A percentile compares a stretch with the other conserved stretches of the same genome.
phyloP scores from a whole-genome alignment of 1,140 invertebrate genomes.

The Batillaria attramentaria region DNA sequence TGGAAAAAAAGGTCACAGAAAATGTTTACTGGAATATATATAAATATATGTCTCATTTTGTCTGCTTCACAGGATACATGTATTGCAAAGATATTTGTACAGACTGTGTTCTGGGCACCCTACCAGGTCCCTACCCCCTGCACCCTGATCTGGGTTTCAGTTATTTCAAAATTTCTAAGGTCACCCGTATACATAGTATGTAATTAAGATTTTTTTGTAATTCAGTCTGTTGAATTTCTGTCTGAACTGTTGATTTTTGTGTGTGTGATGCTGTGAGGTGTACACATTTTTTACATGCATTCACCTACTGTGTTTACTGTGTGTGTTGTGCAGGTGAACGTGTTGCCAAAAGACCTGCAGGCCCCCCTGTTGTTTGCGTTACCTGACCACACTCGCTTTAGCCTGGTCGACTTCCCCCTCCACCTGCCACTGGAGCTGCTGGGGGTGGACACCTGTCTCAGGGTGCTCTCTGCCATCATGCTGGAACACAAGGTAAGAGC shows the following conservation, averaged over 20 bases:
- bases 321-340: conserved; percentile 79
- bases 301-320: not conserved
- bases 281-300: not conserved
- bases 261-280: too few relatives aligned
- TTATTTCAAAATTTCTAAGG: too few relatives aligned
- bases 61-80: too few relatives aligned
- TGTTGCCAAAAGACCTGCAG: conserved; percentile 90
- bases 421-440: conserved; percentile 97
- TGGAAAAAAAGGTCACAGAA: too few relatives aligned
- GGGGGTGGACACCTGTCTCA: conserved; percentile 96
- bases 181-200: too few relatives aligned
- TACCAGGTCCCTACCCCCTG: too few relatives aligned
- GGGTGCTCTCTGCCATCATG: conserved; percentile 95
- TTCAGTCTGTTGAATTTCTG: not conserved
- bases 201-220: not conserved
- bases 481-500: conserved; percentile 94
- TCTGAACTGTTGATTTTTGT: not conserved
- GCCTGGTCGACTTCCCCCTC: conserved; percentile 97
- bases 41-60: too few relatives aligned
- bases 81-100: too few relatives aligned
- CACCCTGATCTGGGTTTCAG: too few relatives aligned
- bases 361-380: conserved; percentile 94
- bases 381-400: conserved; percentile 93
- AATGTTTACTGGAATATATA: too few relatives aligned
- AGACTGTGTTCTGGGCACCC: too few relatives aligned